These are phyloP conservation scores for Deroptyus accipitrinus DNA, from an alignment of 2,113 vertebrate genomes.

Conservation along the genomic window DNA sequence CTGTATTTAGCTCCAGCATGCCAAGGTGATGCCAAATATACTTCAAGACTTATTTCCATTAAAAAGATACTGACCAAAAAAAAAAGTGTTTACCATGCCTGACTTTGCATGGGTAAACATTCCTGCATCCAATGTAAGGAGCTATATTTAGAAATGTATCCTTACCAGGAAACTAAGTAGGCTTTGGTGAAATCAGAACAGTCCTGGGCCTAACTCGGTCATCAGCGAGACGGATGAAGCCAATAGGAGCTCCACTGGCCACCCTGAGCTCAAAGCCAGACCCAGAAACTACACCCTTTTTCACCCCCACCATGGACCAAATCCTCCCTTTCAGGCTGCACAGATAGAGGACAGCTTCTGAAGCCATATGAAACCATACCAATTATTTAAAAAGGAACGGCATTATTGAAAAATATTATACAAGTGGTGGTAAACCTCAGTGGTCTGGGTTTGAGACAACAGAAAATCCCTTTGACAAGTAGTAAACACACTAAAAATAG, in stretches of 20 bases:
- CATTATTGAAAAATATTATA: constrained; percentile 76
- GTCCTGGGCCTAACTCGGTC: background rate
- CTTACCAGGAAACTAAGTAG: constrained; percentile 1
- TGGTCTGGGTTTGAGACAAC: constrained; percentile 59
- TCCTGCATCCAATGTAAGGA: background rate
- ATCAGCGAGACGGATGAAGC: background rate
- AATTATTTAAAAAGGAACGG: constrained; percentile 31
- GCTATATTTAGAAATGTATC: constrained; percentile 40
- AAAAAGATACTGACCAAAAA: background rate
- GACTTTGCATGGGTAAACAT: constrained; percentile 48
- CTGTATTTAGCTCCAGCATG: background rate
- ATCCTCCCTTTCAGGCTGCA: background rate
- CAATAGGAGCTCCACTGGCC: background rate
- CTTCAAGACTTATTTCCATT: background rate
- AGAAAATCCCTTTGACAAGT: constrained; percentile 60
- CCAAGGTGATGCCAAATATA: constrained; percentile 14
- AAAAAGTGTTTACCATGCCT: constrained; percentile 24
- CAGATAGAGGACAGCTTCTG: background rate
- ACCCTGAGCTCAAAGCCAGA: background rate
- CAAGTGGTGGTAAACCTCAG: constrained; percentile 82
- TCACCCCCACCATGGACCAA: background rate
- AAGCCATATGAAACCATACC: constrained; percentile 50
- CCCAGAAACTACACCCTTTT: background rate
- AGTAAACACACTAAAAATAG: constrained; percentile 67
- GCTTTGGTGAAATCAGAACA: constrained; percentile 18